These are phyloP conservation scores for Megalonaias nervosa DNA, from an alignment of 1,140 invertebrate species.

Conservation along the genomic window DNA sequence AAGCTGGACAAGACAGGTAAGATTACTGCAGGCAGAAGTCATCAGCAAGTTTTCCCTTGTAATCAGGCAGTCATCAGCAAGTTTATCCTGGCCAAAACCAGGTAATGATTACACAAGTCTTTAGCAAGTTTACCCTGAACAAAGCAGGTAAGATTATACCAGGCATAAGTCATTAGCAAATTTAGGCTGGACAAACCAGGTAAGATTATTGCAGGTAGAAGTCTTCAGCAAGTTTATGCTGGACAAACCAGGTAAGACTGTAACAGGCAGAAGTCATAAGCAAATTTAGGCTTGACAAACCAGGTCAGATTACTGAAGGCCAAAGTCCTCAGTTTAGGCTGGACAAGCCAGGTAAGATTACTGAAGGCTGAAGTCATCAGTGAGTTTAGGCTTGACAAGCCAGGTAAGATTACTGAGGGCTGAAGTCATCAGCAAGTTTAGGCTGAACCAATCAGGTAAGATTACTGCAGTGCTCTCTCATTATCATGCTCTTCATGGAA, in stretches of 20 bases:
- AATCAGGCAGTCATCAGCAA: too few relatives aligned
- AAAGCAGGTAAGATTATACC: background rate
- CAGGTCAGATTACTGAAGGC: conserved; percentile 13
- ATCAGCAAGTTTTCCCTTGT: conserved; percentile 16
- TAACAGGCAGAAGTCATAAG: conserved; percentile 41
- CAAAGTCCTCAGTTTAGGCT: conserved; percentile 35
- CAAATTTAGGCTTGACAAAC: conserved; percentile 9
- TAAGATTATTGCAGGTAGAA: conserved; percentile 26
- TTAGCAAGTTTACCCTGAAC: too few relatives aligned
- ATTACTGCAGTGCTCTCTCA: too few relatives aligned
- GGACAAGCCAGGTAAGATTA: too few relatives aligned
- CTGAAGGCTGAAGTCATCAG: conserved; percentile 41
- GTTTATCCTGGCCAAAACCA: too few relatives aligned
- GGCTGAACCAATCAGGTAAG: too few relatives aligned
- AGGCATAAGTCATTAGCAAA: conserved; percentile 40
- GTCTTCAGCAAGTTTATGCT: conserved; percentile 34
- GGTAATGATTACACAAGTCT: too few relatives aligned
- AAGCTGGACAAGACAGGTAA: too few relatives aligned
- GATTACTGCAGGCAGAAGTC: conserved; percentile 34
- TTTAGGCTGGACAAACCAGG: conserved; percentile 1
- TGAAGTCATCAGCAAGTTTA: conserved; percentile 40
- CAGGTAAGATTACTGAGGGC: conserved; percentile 12
- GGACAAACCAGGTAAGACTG: too few relatives aligned
- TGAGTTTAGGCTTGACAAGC: conserved; percentile 8
- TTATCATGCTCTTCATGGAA: too few relatives aligned